Evolutionary conservation across 1,140 invertebrate species (phyloP), one percentile per base, ranked within the genome.

Genomic region (Solenopsis invicta): DNA sequence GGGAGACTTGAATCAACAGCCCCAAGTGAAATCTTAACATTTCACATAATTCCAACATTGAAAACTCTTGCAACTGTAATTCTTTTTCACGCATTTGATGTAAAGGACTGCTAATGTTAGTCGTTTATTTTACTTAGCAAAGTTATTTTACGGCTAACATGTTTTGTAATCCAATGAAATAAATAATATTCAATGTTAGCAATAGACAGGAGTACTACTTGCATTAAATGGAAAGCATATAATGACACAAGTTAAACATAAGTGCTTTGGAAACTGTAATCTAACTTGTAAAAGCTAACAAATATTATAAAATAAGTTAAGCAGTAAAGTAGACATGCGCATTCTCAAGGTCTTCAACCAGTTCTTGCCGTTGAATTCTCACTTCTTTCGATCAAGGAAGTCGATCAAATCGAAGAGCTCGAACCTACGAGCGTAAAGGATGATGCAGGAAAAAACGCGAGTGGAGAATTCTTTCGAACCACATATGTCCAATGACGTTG

Each of bases 401-500:
- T 66, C 34, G 61, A 64, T 24, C n/a, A 74, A 37, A 74, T 59
- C 34, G n/a, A 59, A 75, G n/a, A 21, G 10, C 12, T 74, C 16
- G 4, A 37, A 18, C 5, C 5, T 21, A 18, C n/a, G 8, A 41
- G 6, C 6, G n/a, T 37, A 24, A 45, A 12, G n/a, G 37, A 37
- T 50, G 21, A 34, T 61, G 72, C 10, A 78, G 48, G 72, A 54
- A 89, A 86, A 90, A 87, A 88, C 66, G 81, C 82, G 61, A 67
- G 62, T 87, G 77, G 86, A 61, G 56, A 88, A 86, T 72, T 52
- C 67, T 88, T 82, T 87, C 24, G 67, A 82, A 66, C 64, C 24
- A 52, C 77, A 59, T 64, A 75, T 87, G 85, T 88, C 82, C 77
- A 85, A 87, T 87, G 77, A 87, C 88, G 85, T 89, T 89, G 88